Evolutionary conservation across 2,113 vertebrate species (phyloP).

Genomic region (Perccottus glenii): DNA sequence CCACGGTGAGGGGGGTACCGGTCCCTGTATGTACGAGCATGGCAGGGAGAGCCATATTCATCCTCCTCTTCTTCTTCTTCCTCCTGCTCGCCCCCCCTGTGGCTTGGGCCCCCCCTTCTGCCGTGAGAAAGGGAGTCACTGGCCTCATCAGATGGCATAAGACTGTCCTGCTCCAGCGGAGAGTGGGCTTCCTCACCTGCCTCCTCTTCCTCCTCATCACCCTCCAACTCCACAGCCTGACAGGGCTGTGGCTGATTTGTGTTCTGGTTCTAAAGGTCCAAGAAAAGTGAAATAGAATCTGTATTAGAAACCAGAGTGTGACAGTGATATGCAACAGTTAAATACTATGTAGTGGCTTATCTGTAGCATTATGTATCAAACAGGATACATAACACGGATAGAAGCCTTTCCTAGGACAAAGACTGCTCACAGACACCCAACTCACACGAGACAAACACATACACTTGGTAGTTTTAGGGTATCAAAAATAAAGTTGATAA

Average conservation of each 20-base stretch:
- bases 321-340: too few species aligned
- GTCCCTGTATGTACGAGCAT: constrained; percentile 87
- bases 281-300: neutral
- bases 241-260: constrained; percentile 64
- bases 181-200: constrained; percentile 83
- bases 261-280: constrained; percentile 60
- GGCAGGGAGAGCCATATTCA: constrained; percentile 81
- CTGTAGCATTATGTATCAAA: neutral
- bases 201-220: constrained; percentile 66
- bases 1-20: constrained; percentile 89
- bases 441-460: constrained; percentile 12
- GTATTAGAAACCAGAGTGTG: neutral
- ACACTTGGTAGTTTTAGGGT: neutral
- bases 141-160: constrained; percentile 93
- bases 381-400: neutral
- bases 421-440: constrained; percentile 20
- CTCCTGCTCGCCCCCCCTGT: constrained; percentile 64
- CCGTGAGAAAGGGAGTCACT: constrained; percentile 86
- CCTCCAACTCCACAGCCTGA: constrained; percentile 57
- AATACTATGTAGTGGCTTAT: neutral
- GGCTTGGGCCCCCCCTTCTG: constrained; percentile 74
- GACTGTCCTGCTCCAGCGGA: constrained; percentile 91
- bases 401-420: neutral
- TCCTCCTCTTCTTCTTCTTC: constrained; percentile 76
- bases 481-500: neutral